Evolutionary conservation across 2,113 vertebrate genomes (phyloP).

Genomic region (Monarcha castaneiventris): DNA sequence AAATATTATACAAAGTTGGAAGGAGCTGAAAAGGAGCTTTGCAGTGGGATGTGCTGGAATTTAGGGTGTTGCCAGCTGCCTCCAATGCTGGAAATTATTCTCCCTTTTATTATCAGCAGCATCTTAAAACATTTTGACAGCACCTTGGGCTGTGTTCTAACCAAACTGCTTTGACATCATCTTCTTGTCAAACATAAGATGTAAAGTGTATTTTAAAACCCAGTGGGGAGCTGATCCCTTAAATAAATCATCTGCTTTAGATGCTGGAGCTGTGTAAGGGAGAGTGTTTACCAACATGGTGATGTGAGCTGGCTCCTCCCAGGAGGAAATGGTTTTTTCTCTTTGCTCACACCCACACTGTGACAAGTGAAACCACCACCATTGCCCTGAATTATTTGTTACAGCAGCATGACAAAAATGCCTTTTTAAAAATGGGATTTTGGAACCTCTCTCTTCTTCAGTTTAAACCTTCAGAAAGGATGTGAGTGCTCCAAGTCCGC

Average conservation of each 20-base stretch:
- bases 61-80: background rate
- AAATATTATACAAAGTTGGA: background rate
- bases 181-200: background rate
- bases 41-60: background rate
- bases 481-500: fast-evolving
- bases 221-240: background rate
- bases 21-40: background rate
- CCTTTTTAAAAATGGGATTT: background rate
- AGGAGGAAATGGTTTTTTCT: background rate
- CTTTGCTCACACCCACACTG: background rate
- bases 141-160: background rate
- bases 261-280: background rate
- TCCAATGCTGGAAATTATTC: background rate
- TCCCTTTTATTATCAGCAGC: background rate
- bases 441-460: background rate
- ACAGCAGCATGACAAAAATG: background rate
- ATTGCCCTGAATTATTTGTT: background rate
- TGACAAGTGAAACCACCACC: background rate
- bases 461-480: background rate
- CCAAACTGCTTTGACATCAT: background rate
- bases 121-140: background rate
- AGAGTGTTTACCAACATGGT: background rate
- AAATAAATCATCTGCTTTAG: background rate
- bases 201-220: background rate
- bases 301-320: background rate